Base-by-base conservation (phyloP, 1,140 invertebrate genomes). In the Orius laevigatus region DNA sequence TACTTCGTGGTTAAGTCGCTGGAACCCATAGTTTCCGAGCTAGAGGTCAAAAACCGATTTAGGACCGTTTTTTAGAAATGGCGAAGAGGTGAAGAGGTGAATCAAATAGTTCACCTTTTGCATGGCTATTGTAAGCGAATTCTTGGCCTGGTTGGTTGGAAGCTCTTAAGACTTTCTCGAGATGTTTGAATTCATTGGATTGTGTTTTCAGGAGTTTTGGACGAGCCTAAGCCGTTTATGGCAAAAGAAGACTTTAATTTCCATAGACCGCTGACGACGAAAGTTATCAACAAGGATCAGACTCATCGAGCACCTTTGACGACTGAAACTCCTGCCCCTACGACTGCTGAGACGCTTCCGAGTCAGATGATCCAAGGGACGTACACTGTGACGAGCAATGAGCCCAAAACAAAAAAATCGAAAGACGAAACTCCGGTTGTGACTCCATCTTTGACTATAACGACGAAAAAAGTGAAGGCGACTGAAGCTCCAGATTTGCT, bases 321-420 rank as follows among this genome's bases (percentile, higher is more conserved):
- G 6, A 42, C 19, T 20, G 3, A 19, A 18, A 42, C 41, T 20
- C 19, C 41, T 6, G 31, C 18, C 8, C 19, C 41, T 11, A 25
- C 19, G 12, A 20, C 41, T n/a, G 15, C n/a, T n/a, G 19, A 15
- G 14, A 41, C n/a, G 16, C 25, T 49, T 32, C 25, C 40, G 67
- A 71, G 52, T 63, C 64, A 42, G 69, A 71, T 59, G 66, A 64
- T 72, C 19, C 70, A 72, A 60, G 72, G 72, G 20, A 69, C 70
- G n/a, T 74, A 73, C 57, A 71, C 71, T 64, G 71, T 73, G 46
- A 73, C 70, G 19, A 73, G 72, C 62, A 72, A 70, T 40, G 70
- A 74, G 53, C 71, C 72, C 25, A 70, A 72, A 62, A 72, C 72
- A 56, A 72, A 70, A 20, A 69, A 72, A 4, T 11, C 8, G 16